A percentile compares a stretch with the other conserved stretches of the same genome.
Conservation (phyloP, 2,888 invertebrate genomes). For the Cryptus viduatorius region DNA sequence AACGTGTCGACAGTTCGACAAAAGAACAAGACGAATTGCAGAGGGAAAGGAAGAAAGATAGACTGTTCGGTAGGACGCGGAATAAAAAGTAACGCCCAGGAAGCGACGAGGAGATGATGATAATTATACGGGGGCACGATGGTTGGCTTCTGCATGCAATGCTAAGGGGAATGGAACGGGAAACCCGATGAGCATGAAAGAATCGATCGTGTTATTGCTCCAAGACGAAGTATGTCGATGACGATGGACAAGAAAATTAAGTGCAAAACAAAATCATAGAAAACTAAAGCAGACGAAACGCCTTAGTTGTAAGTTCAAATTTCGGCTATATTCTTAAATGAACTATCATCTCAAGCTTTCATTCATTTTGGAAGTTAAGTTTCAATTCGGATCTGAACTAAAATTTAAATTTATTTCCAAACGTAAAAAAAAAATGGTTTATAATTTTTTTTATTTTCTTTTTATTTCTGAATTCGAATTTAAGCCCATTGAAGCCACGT, state of each 20-base stretch:
- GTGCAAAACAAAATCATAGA: neutral
- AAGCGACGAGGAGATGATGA: slow-evolving; percentile 41
- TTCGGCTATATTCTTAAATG: too few species aligned
- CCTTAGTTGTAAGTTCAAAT: too few species aligned
- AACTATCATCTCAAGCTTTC: too few species aligned
- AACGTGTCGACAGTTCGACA: slow-evolving; percentile 42
- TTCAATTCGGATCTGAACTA: too few species aligned
- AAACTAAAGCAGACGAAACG: neutral
- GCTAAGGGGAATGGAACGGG: slow-evolving; percentile 11
- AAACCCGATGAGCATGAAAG: neutral
- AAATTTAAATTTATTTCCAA: too few species aligned
- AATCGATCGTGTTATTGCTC: slow-evolving; percentile 20
- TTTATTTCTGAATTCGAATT: too few species aligned
- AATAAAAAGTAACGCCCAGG: slow-evolving; percentile 53
- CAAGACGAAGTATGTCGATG: neutral
- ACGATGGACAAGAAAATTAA: neutral
- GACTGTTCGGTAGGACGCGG: slow-evolving; percentile 14
- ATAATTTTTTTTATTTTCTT: too few species aligned
- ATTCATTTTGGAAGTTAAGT: too few species aligned
- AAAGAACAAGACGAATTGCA: neutral
- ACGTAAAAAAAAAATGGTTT: too few species aligned
- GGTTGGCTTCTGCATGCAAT: slow-evolving; percentile 17
- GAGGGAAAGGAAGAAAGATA: slow-evolving; percentile 6
- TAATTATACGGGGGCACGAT: slow-evolving; percentile 46
- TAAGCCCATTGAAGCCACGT: too few species aligned